phyloP scores from a whole-genome alignment of 2,888 invertebrate species.

The Chironomus tentans region DNA sequence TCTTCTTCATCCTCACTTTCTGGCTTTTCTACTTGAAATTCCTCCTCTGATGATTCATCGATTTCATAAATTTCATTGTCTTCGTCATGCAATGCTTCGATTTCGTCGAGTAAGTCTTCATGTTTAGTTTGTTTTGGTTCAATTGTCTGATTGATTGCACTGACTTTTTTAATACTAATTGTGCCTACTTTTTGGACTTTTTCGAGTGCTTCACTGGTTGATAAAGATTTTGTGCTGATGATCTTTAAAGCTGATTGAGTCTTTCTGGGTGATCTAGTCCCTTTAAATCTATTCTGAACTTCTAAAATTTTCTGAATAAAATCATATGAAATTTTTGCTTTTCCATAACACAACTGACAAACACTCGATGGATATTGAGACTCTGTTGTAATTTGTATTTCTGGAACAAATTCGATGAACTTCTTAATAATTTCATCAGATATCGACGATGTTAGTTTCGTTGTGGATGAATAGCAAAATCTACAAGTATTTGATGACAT shows the following conservation, averaged over 20 bases:
- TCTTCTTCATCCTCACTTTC: background rate
- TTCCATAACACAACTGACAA: constrained; percentile 11
- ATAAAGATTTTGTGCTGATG: background rate
- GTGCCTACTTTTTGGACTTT: background rate
- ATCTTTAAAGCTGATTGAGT: background rate
- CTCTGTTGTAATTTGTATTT: background rate
- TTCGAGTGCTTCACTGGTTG: background rate
- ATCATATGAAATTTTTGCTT: background rate
- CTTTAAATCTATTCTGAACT: background rate
- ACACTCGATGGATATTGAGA: background rate
- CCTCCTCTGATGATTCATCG: background rate
- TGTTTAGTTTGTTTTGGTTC: background rate
- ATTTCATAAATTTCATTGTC: background rate
- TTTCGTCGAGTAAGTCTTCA: background rate
- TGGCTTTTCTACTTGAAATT: background rate
- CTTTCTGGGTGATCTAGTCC: background rate
- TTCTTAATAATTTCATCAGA: background rate
- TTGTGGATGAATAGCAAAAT: background rate
- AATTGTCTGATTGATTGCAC: background rate
- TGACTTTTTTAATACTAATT: background rate
- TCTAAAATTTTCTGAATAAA: background rate
- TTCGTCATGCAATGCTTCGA: background rate
- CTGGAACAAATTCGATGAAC: background rate
- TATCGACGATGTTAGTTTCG: background rate
- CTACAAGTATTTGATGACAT: background rate